Evolutionary conservation across 1,140 invertebrate genomes (phyloP).

Genomic region (Oryctes rhinoceros): DNA sequence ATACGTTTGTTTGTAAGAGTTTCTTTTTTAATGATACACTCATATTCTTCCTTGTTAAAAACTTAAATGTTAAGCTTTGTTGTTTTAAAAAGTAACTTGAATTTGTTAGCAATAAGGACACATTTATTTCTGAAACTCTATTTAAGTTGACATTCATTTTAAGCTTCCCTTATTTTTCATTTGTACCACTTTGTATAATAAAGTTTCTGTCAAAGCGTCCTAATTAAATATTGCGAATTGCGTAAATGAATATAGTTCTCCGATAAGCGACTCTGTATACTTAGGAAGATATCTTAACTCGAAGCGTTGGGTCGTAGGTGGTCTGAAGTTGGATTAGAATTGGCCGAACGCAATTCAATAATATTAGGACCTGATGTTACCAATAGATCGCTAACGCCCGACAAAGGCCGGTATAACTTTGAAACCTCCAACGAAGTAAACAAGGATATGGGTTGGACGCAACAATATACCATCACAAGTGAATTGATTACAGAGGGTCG

Average conservation of each 20-base stretch:
- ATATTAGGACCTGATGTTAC: constrained; percentile 8
- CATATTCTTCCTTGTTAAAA: not conserved
- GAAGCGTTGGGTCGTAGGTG: not conserved
- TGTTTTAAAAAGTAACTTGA: not conserved
- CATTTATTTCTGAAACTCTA: no score
- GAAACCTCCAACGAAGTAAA: not conserved
- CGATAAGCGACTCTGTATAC: not conserved
- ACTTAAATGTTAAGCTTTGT: not conserved
- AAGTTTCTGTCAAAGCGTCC: not conserved
- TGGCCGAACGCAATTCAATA: not conserved
- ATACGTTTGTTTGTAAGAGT: not conserved
- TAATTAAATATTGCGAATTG: not conserved
- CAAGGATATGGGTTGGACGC: not conserved
- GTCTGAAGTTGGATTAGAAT: not conserved
- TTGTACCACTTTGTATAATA: no score
- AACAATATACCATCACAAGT: constrained; percentile 8
- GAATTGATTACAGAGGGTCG: not conserved
- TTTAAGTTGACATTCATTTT: no score
- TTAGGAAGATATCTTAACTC: not conserved
- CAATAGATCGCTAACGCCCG: not conserved
- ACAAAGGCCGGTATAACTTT: not conserved
- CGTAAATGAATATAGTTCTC: not conserved
- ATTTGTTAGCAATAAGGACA: no score
- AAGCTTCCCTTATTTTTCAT: no score
- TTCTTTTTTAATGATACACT: not conserved